Percentiles rank a stretch among this genome's conserved stretches.
Conservation (phyloP, 2,797 vertebrate genomes). For the Morelia viridis region DNA sequence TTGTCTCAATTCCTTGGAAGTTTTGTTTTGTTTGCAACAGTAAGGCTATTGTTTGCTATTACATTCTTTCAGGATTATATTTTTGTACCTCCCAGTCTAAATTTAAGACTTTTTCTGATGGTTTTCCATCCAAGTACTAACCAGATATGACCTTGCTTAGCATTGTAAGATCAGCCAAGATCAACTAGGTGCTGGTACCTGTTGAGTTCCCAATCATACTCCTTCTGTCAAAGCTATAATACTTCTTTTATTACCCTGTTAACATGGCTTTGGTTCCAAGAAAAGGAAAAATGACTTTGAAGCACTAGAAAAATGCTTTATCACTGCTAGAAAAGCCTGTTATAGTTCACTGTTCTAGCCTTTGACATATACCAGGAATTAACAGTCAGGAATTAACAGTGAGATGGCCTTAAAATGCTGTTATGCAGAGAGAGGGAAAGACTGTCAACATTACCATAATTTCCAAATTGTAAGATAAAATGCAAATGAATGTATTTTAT, state of each 20-base stretch:
- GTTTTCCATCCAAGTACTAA: not conserved
- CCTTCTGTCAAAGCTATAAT: not conserved
- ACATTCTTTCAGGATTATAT: not conserved
- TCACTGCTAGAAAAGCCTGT: not conserved
- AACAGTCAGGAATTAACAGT: not conserved
- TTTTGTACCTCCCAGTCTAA: not conserved
- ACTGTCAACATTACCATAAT: too few species aligned
- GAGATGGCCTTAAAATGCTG: not conserved
- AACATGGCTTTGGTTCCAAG: not conserved
- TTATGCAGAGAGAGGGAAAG: too few species aligned
- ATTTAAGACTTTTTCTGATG: not conserved
- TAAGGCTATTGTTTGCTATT: not conserved
- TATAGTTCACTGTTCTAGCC: too few species aligned
- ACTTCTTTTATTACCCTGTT: not conserved
- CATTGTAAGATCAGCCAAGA: not conserved
- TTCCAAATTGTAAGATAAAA: too few species aligned
- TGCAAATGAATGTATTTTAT: too few species aligned
- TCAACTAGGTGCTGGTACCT: not conserved
- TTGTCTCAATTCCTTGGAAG: not conserved
- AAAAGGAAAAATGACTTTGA: not conserved
- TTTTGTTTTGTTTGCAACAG: not conserved
- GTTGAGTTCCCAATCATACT: not conserved
- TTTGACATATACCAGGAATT: too few species aligned
- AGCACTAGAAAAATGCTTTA: not conserved
- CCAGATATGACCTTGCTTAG: not conserved